Evolutionary conservation across 2,113 vertebrate genomes (phyloP).

Genomic region (Pogonocichla stellata): DNA sequence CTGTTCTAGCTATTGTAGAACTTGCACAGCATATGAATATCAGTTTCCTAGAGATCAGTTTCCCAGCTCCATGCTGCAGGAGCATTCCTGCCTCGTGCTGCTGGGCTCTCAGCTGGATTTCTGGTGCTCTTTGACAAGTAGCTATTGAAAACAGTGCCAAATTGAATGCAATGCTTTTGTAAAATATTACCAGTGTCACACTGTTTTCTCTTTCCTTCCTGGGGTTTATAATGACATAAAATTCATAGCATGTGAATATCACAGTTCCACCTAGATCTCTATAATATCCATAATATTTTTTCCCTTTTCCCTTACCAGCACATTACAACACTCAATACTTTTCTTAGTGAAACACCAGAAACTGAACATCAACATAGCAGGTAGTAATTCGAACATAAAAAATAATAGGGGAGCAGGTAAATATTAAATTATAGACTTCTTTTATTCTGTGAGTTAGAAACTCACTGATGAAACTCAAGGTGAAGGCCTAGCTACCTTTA

Average conservation of each 20-base stretch:
- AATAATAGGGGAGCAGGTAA: background rate
- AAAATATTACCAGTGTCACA: background rate
- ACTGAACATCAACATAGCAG: background rate
- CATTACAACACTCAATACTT: background rate
- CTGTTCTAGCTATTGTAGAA: conserved; percentile 10
- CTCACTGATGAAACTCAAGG: background rate
- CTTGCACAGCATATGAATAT: background rate
- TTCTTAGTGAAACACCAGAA: background rate
- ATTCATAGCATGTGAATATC: background rate
- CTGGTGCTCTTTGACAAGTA: background rate
- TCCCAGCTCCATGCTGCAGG: background rate
- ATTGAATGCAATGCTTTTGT: background rate
- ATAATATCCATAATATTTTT: background rate
- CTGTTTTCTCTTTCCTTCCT: background rate
- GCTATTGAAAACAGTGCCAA: background rate
- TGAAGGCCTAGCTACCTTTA: background rate
- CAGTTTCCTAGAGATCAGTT: background rate
- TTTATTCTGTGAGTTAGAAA: background rate
- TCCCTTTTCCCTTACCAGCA: background rate
- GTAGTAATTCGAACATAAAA: background rate
- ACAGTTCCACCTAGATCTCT: background rate
- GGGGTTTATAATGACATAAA: background rate
- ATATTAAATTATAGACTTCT: background rate
- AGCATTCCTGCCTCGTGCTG: conserved; percentile 3
- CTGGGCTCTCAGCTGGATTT: background rate